Conservation (phyloP, 2,113 vertebrate genomes). For the Enhydra lutris region DNA sequence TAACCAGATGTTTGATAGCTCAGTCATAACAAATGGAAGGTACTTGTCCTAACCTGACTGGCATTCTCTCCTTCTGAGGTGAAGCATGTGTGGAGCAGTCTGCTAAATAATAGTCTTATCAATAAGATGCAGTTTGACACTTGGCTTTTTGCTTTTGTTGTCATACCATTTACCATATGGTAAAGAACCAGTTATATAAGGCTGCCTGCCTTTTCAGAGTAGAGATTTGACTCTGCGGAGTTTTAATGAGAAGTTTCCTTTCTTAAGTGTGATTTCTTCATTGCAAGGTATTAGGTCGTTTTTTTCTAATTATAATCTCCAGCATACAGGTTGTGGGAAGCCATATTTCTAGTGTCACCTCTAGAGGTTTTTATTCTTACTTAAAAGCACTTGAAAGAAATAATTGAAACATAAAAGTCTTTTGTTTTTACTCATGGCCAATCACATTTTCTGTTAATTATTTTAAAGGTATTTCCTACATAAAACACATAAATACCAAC, state of each 20-base stretch:
- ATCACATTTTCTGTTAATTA: slow-evolving; percentile 35
- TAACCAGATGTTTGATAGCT: slow-evolving; percentile 80
- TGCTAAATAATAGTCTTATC: slow-evolving; percentile 76
- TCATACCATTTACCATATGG: slow-evolving; percentile 77
- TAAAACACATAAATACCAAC: slow-evolving; percentile 5
- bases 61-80: slow-evolving; percentile 53
- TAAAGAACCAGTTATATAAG: slow-evolving; percentile 70
- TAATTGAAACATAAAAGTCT: slow-evolving; percentile 22
- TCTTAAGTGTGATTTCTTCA: slow-evolving; percentile 47
- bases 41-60: slow-evolving; percentile 66
- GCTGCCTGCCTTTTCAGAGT: slow-evolving; percentile 34
- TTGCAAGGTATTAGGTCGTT: not conserved
- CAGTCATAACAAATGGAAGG: slow-evolving; percentile 47
- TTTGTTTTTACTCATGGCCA: slow-evolving; percentile 34
- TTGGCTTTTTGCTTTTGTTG: slow-evolving; percentile 70
- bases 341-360: not conserved
- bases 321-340: not conserved
- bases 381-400: slow-evolving; percentile 38
- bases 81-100: slow-evolving; percentile 81
- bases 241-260: slow-evolving; percentile 27
- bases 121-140: slow-evolving; percentile 71
- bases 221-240: slow-evolving; percentile 36
- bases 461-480: slow-evolving; percentile 19
- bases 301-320: slow-evolving; percentile 29
- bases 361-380: slow-evolving; percentile 27